Conservation (phyloP, 2,113 vertebrate genomes). For the Solenodon paradoxus region DNA sequence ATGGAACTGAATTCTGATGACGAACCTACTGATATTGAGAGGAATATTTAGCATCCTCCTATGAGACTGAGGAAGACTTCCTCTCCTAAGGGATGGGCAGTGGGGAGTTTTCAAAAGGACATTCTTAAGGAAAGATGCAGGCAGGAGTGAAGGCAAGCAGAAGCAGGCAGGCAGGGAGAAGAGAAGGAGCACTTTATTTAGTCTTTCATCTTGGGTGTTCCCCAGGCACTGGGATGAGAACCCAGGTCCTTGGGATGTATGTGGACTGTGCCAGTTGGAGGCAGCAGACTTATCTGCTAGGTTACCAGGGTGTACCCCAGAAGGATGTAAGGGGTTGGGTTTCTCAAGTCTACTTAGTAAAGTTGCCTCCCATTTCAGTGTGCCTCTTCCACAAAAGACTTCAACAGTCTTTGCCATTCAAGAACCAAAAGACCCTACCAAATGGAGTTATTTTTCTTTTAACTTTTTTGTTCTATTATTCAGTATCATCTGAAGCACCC, state of each 20-base stretch:
- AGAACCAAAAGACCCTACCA: not conserved
- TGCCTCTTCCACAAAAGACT: not conserved
- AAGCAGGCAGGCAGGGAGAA: too few relatives aligned
- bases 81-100: not conserved
- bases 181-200: too few relatives aligned
- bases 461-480: not conserved
- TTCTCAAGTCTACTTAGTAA: not conserved
- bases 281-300: too few relatives aligned
- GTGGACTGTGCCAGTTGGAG: too few relatives aligned
- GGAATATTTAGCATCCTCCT: not conserved
- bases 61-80: not conserved
- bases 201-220: too few relatives aligned
- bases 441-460: not conserved
- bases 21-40: not conserved
- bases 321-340: not conserved
- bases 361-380: not conserved
- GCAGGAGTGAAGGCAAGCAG: too few relatives aligned
- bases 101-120: not conserved
- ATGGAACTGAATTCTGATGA: not conserved
- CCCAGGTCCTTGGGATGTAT: too few relatives aligned
- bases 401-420: not conserved
- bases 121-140: too few relatives aligned
- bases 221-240: too few relatives aligned
- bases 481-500: not conserved
- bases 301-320: too few relatives aligned